Evolutionary conservation across 2,113 vertebrate species (phyloP).

Genomic region (Turdus rufiventris): DNA sequence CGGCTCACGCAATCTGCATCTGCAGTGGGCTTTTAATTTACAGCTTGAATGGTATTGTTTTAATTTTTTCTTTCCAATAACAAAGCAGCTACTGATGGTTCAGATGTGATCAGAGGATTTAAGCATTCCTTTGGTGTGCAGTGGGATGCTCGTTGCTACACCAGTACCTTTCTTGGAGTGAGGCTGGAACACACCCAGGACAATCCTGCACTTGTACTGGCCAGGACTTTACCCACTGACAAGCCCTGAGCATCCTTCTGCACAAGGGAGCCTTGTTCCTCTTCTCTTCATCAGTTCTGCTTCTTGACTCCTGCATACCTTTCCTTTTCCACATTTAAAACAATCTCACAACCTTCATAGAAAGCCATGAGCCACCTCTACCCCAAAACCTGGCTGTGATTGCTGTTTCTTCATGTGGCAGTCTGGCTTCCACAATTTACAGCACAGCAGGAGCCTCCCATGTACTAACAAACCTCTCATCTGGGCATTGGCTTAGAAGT

Average conservation of each 20-base stretch:
- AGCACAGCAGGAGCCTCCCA: not conserved
- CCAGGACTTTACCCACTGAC: not conserved
- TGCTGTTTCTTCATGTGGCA: not conserved
- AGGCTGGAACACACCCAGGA: not conserved
- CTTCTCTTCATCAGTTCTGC: not conserved
- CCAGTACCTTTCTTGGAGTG: not conserved
- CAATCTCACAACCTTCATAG: not conserved
- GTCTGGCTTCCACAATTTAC: not conserved
- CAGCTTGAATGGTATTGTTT: not conserved
- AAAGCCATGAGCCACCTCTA: not conserved
- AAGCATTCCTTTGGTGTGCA: not conserved
- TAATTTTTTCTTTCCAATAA: not conserved
- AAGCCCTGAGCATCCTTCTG: not conserved
- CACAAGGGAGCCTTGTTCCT: not conserved
- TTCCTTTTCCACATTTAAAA: not conserved
- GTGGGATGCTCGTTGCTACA: not conserved
- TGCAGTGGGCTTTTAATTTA: constrained; percentile 49
- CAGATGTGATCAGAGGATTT: not conserved
- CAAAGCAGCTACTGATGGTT: not conserved
- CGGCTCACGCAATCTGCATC: not conserved
- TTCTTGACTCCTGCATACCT: not conserved
- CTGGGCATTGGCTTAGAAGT: not conserved
- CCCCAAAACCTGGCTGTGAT: not conserved
- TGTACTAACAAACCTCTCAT: not conserved
- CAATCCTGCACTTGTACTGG: rapidly evolving